Evolutionary conservation across 2,113 vertebrate genomes (phyloP), one percentile per base, ranked within the genome.

Genomic region (Diadophis punctatus): DNA sequence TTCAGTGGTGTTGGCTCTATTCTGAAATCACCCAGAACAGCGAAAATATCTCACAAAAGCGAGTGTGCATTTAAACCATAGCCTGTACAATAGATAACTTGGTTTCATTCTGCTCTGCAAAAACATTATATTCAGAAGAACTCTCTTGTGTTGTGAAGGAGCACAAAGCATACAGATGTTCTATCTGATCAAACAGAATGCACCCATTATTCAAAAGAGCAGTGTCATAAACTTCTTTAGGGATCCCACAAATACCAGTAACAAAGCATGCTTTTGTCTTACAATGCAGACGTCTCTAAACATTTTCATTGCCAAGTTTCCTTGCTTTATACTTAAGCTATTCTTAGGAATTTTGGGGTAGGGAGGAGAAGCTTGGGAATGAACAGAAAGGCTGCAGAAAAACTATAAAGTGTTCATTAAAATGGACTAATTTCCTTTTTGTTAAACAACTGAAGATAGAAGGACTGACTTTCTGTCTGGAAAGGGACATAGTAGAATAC

Each of bases 141-240:
- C 93, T 94, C 91, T 89, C 93, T 94, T 93, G 63, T 96, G 97
- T 97, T 97, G 97, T 96, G 98, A 98, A 97, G 97, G 96, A 97
- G 97, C 97, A 96, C 96, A 86, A 95, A 96, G 96, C 93, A 93
- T 90, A 89, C 90, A 92, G 87, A 96, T 94, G 94, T 95, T 95
- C 94, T 90, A 92, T 95, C 89, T 94, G 80, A 94, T 92, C 88
- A 93, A 91, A 88, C 94, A 39, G 53, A 92, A 63, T 56, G 93
- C 86, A 60, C 3, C 60, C 11, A 46, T 53, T 25, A 5, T 46
- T 91, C 25, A 46, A 20, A 89, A 14, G 87, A 89, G 46, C 6
- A 90, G 89, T 84, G 91, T 93, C 89, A 63, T 90, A 14, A 60
- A 80, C 20, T 87, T 2, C 53, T n/a, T 89, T 27, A 56, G n/a